Base-by-base conservation (phyloP, 2,113 vertebrate species). In the Vulpes lagopus region DNA sequence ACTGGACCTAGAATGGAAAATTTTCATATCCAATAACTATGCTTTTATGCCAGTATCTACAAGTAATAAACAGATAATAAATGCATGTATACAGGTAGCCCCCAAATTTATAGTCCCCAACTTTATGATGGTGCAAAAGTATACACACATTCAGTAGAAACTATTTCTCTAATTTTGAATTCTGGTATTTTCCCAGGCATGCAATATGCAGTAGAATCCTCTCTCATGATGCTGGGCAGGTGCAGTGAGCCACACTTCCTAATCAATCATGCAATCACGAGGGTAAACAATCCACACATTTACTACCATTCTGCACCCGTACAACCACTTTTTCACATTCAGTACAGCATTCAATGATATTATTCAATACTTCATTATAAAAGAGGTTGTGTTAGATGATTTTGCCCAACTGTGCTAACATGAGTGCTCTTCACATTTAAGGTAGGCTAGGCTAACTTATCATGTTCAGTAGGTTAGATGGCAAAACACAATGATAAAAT, bases 1-100 rank as follows among this genome's bases (percentile, higher is more conserved):
- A 99, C 98, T 99, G 99, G 95, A 99, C 99, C 99, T 99, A 96
- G n/a, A 95, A 74, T 0, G 49, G 49, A 55, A 88, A 32, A 82
- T 25, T 43, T 59, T 35, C 51, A 6, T 8, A 81, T 95, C 80
- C 88, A 74, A 65, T 20, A 22, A 67, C 11, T 2, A 19, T 14
- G 10, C 62, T 60, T 35, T 86, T 65, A 83, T 32, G 79, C 20
- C 35, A 35, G 22, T 14, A 17, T 16, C 51, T 3, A 35, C 60
- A 89, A 93, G 49, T 0, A 53, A 8, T 14, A 65, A 95, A 6
- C 6, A 8, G 73, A 10, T 20, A 65, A 93, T 27, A 86, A 65
- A 60, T 10, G 16, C 22, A 55, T 10, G 19, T 15, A 59, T 14
- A 49, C 38, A 71, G 8, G 17, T 1, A 0, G 89, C 67, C 19